Conservation (phyloP, 2,888 invertebrate species). For the Luffia ferchaultella region DNA sequence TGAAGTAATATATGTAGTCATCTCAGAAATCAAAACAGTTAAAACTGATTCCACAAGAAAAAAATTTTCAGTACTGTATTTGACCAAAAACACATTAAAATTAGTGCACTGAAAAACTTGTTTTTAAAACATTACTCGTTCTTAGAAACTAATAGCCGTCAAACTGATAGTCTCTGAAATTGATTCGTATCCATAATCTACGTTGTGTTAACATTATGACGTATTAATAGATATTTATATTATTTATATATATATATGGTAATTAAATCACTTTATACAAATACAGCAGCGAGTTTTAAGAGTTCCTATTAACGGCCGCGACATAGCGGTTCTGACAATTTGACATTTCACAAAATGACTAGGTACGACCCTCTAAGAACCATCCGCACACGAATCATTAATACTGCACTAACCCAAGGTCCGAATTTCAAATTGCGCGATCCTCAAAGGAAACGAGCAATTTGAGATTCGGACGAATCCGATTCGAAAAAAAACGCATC, state of each 20-base stretch:
- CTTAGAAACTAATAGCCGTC: slow-evolving; percentile 34
- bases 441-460: neutral
- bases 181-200: slow-evolving; percentile 42
- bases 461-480: slow-evolving; percentile 6
- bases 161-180: slow-evolving; percentile 62
- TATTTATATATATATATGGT: no score
- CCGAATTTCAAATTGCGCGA: slow-evolving; percentile 2
- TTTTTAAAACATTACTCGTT: no score
- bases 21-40: no score
- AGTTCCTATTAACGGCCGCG: slow-evolving; percentile 73
- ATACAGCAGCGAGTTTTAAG: slow-evolving; percentile 80
- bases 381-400: slow-evolving; percentile 17
- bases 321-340: slow-evolving; percentile 57
- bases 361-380: slow-evolving; percentile 44
- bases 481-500: slow-evolving; percentile 21
- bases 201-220: slow-evolving; percentile 56
- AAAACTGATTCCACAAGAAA: no score
- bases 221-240: slow-evolving; percentile 17
- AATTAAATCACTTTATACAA: slow-evolving; percentile 71
- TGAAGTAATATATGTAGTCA: no score
- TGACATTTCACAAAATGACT: slow-evolving; percentile 67
- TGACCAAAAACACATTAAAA: no score
- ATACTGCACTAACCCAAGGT: slow-evolving; percentile 25
- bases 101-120: no score
- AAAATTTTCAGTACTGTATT: no score